phyloP scores from a whole-genome alignment of 2,888 invertebrate genomes.

The Tanypteryx hageni region DNA sequence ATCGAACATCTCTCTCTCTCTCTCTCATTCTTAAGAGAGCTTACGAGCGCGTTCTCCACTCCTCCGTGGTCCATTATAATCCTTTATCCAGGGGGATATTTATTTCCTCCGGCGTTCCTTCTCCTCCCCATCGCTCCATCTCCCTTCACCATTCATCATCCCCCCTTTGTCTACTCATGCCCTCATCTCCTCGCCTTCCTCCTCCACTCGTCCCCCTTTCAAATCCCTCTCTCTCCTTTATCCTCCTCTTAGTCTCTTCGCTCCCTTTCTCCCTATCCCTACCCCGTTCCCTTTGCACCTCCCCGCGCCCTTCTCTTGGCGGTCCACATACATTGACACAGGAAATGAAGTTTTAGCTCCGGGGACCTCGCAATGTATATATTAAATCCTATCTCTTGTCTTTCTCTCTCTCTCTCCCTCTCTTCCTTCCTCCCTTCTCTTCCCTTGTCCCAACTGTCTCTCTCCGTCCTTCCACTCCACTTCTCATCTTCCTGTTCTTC shows the following conservation, averaged over 20 bases:
- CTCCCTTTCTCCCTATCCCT: neutral
- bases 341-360: slow-evolving; percentile 62
- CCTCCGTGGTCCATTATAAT: slow-evolving; percentile 25
- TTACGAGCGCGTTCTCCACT: neutral
- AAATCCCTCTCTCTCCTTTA: neutral
- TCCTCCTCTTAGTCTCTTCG: neutral
- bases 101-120: slow-evolving; percentile 24
- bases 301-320: neutral
- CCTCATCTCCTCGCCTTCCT: neutral
- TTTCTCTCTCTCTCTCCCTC: neutral
- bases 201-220: neutral
- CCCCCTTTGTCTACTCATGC: slow-evolving; percentile 55
- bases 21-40: neutral
- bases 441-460: neutral
- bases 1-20: neutral
- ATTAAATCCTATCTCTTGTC: neutral
- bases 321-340: slow-evolving; percentile 57
- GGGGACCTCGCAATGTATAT: slow-evolving; percentile 55
- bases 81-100: slow-evolving; percentile 33
- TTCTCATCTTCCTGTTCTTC: neutral
- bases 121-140: slow-evolving; percentile 42
- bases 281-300: neutral
- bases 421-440: neutral
- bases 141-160: slow-evolving; percentile 50
- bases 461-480: neutral